These are phyloP conservation scores for Ia io DNA, from an alignment of 2,113 vertebrate genomes.

Conservation along the genomic window DNA sequence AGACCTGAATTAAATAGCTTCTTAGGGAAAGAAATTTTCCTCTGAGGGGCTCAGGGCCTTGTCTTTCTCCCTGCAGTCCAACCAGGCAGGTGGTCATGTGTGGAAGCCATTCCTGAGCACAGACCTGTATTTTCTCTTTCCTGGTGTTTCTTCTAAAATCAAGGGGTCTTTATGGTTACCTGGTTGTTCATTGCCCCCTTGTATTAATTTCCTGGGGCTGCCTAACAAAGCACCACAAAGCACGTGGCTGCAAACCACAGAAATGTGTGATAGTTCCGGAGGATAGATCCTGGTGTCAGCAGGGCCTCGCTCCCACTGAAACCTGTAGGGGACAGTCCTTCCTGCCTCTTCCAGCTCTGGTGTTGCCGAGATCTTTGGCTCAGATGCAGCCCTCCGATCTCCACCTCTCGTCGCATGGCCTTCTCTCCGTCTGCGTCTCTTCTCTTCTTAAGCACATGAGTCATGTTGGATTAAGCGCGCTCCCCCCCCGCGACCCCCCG, in stretches of 20 bases:
- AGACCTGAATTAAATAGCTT: neutral
- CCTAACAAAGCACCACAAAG: neutral
- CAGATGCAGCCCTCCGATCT: neutral
- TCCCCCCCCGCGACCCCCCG: no score
- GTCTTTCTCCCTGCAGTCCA: neutral
- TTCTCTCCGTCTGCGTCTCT: neutral
- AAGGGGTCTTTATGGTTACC: neutral
- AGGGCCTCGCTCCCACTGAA: neutral
- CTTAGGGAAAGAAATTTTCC: neutral
- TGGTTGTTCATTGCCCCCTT: neutral
- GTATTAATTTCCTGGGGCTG: neutral
- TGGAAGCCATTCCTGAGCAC: neutral
- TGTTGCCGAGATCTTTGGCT: accelerated
- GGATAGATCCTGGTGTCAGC: no score
- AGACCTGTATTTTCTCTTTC: neutral
- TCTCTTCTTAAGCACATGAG: neutral
- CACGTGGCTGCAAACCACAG: neutral
- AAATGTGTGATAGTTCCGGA: neutral
- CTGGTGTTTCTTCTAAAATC: neutral
- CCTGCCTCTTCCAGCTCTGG: neutral
- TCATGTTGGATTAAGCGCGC: neutral
- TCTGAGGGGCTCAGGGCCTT: neutral
- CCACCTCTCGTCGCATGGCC: neutral
- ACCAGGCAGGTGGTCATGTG: neutral
- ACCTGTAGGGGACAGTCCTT: neutral